A percentile compares a stretch with the other conserved stretches of the same genome.
Conservation (phyloP, 2,113 vertebrate species). For the Solea solea region DNA sequence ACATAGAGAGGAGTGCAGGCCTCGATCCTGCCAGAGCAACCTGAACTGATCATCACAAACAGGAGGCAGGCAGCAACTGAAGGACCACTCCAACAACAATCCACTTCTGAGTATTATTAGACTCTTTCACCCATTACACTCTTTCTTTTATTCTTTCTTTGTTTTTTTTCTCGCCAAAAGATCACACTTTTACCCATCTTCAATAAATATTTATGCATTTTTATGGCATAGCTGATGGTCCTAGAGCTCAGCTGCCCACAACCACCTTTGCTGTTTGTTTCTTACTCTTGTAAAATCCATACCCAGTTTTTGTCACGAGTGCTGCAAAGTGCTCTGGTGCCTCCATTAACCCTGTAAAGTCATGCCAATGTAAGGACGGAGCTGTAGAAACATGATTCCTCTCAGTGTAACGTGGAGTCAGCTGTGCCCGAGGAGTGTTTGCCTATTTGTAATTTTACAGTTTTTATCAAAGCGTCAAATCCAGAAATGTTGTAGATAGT, state of each 20-base stretch:
- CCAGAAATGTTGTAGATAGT: slow-evolving; percentile 29
- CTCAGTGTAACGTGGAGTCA: slow-evolving; percentile 24
- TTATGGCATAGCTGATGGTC: slow-evolving; percentile 36
- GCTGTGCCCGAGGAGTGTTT: slow-evolving; percentile 16
- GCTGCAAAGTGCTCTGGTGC: slow-evolving; percentile 3
- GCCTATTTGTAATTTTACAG: slow-evolving; percentile 9
- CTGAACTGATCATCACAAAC: slow-evolving; percentile 34
- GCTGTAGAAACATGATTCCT: slow-evolving; percentile 38
- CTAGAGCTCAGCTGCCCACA: slow-evolving; percentile 31
- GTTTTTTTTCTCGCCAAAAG: slow-evolving; percentile 10
- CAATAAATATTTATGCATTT: slow-evolving; percentile 41
- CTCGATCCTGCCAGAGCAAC: slow-evolving; percentile 43
- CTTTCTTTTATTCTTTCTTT: slow-evolving; percentile 33
- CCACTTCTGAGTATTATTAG: slow-evolving; percentile 62
- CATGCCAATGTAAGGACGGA: slow-evolving; percentile 21
- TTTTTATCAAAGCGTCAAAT: slow-evolving; percentile 15
- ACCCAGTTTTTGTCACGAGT: slow-evolving; percentile 27
- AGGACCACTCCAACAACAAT: slow-evolving; percentile 77
- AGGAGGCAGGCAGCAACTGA: slow-evolving; percentile 59
- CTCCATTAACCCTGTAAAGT: slow-evolving; percentile 17
- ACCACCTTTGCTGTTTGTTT: slow-evolving; percentile 32
- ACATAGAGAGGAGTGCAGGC: slow-evolving; percentile 67
- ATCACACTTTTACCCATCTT: slow-evolving; percentile 38
- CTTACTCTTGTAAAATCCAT: slow-evolving; percentile 49
- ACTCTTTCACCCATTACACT: slow-evolving; percentile 37